Conservation (phyloP, 2,113 vertebrate genomes). For the Caretta caretta region DNA sequence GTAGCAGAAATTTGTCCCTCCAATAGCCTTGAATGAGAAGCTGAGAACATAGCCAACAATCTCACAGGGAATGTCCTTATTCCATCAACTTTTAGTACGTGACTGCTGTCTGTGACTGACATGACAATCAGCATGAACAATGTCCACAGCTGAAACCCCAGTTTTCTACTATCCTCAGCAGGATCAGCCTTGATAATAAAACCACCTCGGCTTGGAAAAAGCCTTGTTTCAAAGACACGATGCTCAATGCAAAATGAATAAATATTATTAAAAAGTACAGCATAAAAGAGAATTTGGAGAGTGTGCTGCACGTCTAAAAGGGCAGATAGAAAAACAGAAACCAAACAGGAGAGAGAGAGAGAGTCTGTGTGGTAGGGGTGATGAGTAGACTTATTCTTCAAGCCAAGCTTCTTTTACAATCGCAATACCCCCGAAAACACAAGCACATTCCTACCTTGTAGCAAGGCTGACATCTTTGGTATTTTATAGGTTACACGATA, state of each 20-base stretch:
- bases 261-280: not conserved
- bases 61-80: not conserved
- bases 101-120: not conserved
- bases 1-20: not conserved
- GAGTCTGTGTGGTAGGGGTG: not conserved
- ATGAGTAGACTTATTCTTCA: not conserved
- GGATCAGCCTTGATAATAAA: not conserved
- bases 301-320: not conserved
- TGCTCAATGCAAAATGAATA: not conserved
- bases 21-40: not conserved
- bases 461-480: not conserved
- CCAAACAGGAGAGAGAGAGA: not conserved
- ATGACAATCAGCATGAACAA: not conserved
- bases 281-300: not conserved
- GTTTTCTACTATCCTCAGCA: not conserved
- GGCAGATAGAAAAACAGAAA: not conserved
- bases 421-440: not conserved
- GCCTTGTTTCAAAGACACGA: not conserved
- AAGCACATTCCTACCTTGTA: accelerated
- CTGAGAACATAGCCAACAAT: not conserved
- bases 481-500: not conserved
- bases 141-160: not conserved
- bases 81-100: not conserved
- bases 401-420: not conserved
- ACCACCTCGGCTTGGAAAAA: not conserved